Evolutionary conservation across 2,113 vertebrate species (phyloP), one percentile per base, ranked within the genome.

Genomic region (Leuciscus idus): DNA sequence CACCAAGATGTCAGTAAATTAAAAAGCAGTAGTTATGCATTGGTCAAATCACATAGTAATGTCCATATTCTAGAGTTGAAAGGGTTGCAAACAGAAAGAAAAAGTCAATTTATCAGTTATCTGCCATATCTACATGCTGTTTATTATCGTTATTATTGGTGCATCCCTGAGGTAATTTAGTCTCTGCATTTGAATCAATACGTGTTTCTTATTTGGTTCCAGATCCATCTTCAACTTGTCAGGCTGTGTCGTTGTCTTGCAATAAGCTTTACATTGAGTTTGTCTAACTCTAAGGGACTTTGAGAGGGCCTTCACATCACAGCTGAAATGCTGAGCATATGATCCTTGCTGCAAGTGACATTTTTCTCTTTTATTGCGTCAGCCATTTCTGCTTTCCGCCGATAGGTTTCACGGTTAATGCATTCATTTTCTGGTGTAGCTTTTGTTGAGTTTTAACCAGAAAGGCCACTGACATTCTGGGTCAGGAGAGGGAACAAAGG

Each of bases 311-410:
- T 86, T 90, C 84, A 84, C 88, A 92, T 90, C 84, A 84, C 88
- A 92, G 86, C 89, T 89, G 86, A 90, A 89, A 83, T 91, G 89
- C 92, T 94, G 92, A 89, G 84, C 84, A 84, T 90, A 89, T 79
- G 87, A 90, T 88, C 9, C 43, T 43, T 12, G 17, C 43, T 17
- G n/a, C 39, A 13, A 91, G 90, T 88, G 89, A 83, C 87, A 79
- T 76, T 85, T 84, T 39, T 8, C 64, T 79, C 88, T 88, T 90
- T 76, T 90, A 81, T 87, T 81, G 74, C 77, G 90, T 92, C 90
- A 90, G 72, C 87, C 19, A 36, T 87, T 89, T 90, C 77, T 43
- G 75, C 28, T 86, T 46, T 84, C 75, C 72, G 26, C 85, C 50
- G 19, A 76, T 76, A 85, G 21, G 70, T 87, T 89, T 90, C 33